Evolutionary conservation across 2,797 vertebrate genomes (phyloP).

Genomic region (Iguana delicatissima): DNA sequence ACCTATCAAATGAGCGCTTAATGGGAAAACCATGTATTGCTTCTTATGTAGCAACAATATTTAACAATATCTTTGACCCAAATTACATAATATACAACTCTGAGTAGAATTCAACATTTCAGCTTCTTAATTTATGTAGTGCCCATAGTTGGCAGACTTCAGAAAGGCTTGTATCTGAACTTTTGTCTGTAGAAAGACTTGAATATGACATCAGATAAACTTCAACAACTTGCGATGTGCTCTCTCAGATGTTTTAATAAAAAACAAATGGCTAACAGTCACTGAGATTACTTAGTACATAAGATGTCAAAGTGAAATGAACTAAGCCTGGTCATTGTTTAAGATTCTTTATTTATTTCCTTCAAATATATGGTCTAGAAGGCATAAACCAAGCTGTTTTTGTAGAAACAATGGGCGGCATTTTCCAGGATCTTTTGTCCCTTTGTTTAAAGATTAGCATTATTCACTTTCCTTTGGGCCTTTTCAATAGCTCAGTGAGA

Average conservation of each 20-base stretch:
- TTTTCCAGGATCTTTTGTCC: not conserved
- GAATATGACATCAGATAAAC: conserved; percentile 28
- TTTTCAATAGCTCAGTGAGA: not conserved
- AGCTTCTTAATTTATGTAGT: conserved; percentile 26
- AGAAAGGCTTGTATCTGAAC: conserved; percentile 5
- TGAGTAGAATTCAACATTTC: not conserved
- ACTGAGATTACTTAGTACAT: conserved; percentile 13
- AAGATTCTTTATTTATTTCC: not conserved
- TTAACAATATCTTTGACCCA: not conserved
- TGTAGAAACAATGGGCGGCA: not conserved
- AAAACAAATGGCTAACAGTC: conserved; percentile 35
- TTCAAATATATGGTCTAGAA: not conserved
- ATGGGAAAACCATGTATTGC: conserved; percentile 8
- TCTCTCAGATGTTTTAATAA: conserved; percentile 27
- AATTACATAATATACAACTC: conserved; percentile 1
- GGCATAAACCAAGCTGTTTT: not conserved
- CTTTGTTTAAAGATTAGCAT: not conserved
- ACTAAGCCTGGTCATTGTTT: conserved; percentile 17
- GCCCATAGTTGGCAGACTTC: not conserved
- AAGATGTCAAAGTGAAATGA: conserved; percentile 18
- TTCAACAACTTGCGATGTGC: conserved; percentile 4
- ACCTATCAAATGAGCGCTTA: not conserved
- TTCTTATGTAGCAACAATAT: not conserved
- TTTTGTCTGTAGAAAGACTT: conserved; percentile 5
- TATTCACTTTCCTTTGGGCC: not conserved